Conservation (phyloP, 2,797 vertebrate species). For the Phataginus tricuspis region DNA sequence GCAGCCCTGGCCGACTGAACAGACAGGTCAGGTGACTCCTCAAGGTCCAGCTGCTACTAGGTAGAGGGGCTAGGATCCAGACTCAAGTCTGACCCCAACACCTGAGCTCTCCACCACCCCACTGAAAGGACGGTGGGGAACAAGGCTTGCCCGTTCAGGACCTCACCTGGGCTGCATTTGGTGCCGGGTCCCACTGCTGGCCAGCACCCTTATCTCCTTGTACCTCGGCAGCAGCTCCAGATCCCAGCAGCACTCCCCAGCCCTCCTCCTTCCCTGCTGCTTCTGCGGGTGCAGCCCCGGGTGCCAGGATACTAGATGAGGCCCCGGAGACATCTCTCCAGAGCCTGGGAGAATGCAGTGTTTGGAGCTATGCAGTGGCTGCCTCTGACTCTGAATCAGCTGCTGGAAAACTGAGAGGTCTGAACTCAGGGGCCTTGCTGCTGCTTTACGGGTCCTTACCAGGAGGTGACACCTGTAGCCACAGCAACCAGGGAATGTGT, state of each 20-base stretch:
- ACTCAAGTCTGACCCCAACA: background rate
- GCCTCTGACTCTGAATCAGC: background rate
- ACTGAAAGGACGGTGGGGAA: background rate
- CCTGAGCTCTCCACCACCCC: background rate
- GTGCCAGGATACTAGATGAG: background rate
- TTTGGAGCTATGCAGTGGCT: background rate
- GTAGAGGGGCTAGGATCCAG: background rate
- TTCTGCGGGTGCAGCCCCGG: background rate
- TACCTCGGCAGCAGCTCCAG: background rate
- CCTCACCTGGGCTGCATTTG: fast-evolving
- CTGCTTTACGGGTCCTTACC: background rate
- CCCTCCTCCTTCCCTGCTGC: background rate
- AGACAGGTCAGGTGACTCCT: too few species aligned
- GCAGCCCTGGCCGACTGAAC: background rate
- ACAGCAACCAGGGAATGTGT: conserved; percentile 32
- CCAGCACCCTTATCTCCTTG: background rate
- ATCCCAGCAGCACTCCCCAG: background rate
- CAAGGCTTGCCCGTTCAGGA: background rate
- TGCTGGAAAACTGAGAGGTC: background rate
- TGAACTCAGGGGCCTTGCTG: background rate
- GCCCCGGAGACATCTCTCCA: background rate
- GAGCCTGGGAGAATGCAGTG: background rate
- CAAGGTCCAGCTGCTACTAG: background rate
- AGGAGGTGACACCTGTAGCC: conserved; percentile 51
- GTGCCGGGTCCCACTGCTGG: too few species aligned